Conservation (phyloP, 2,888 invertebrate genomes). For the Temnothorax unifasciatus region DNA sequence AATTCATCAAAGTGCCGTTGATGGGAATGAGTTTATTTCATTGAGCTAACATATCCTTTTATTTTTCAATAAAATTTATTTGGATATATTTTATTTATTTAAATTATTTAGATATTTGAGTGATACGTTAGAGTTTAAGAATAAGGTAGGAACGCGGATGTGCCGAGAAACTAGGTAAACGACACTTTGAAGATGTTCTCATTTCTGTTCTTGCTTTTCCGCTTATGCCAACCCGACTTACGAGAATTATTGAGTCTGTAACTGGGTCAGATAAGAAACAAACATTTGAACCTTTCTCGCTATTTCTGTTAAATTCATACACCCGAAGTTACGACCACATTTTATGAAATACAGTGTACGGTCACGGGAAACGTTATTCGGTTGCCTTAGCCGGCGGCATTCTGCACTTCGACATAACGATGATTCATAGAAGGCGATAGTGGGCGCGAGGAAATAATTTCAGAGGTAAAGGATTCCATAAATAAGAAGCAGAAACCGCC, state of each 20-base stretch:
- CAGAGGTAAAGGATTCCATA: not conserved
- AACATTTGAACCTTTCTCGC: not conserved
- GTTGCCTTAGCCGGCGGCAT: not conserved
- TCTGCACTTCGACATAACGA: not conserved
- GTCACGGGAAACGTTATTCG: not conserved
- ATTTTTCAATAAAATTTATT: not conserved
- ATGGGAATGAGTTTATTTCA: not conserved
- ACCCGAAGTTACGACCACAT: not conserved
- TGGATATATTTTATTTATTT: not conserved
- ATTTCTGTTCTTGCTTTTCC: not conserved
- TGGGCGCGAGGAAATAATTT: not conserved
- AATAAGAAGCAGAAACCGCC: conserved; percentile 22
- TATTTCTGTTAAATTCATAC: not conserved
- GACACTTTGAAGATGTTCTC: not conserved
- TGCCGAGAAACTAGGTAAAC: conserved; percentile 9
- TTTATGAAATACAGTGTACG: not conserved
- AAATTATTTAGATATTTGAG: not conserved
- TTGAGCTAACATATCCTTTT: not conserved
- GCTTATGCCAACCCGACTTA: not conserved
- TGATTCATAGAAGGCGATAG: conserved; percentile 1
- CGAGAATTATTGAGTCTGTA: conserved; percentile 11
- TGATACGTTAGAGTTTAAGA: not conserved
- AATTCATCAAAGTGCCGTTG: not conserved
- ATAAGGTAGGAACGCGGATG: not conserved
- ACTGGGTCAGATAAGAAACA: not conserved